These are phyloP conservation scores for Gallinago undulata DNA, from an alignment of 2,113 vertebrate species.

Conservation along the genomic window DNA sequence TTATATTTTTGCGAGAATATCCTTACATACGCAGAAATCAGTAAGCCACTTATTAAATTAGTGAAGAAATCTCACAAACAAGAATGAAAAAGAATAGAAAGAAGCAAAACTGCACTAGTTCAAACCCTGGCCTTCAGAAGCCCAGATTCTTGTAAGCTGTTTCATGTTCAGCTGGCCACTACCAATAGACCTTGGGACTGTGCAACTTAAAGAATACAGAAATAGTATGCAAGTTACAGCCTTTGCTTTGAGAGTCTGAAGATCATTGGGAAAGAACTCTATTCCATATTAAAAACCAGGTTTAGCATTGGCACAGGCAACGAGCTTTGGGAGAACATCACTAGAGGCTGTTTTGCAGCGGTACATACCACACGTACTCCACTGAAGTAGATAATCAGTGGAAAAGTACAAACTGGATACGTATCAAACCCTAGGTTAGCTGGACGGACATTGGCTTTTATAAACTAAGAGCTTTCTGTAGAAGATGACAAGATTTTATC, in stretches of 20 bases:
- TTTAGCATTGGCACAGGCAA: background rate
- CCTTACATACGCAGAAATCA: background rate
- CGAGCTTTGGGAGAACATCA: background rate
- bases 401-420: background rate
- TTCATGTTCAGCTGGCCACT: background rate
- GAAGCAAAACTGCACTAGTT: background rate
- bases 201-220: background rate
- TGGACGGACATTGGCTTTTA: background rate
- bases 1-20: background rate
- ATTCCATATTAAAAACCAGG: background rate
- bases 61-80: background rate
- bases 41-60: background rate
- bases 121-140: background rate
- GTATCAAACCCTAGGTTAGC: background rate
- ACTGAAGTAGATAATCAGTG: background rate
- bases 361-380: background rate
- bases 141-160: background rate
- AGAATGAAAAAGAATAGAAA: background rate
- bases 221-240: background rate
- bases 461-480: background rate
- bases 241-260: background rate
- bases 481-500: background rate
- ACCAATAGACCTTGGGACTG: accelerated
- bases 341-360: background rate
- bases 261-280: background rate